Evolutionary conservation across 2,888 invertebrate species (phyloP).

Genomic region (Unio delphinus): DNA sequence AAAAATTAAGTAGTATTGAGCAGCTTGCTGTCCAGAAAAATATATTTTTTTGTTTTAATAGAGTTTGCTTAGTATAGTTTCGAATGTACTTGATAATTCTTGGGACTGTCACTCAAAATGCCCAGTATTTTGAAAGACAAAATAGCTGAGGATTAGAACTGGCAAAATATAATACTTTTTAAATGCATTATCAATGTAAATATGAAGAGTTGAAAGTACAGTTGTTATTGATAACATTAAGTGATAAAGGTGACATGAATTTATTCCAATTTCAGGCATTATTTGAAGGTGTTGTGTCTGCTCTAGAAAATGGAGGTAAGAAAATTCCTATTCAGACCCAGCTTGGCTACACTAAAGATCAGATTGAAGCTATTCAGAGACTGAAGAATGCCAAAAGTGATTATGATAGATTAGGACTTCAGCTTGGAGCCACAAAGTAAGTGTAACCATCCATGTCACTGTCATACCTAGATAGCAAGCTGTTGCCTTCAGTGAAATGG

Average conservation of each 20-base stretch:
- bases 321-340: slow-evolving; percentile 61
- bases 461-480: neutral
- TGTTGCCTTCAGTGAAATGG: too few species aligned
- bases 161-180: too few species aligned
- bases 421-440: slow-evolving; percentile 65
- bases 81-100: too few species aligned
- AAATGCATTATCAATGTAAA: too few species aligned
- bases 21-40: too few species aligned
- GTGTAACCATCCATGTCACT: slow-evolving; percentile 16
- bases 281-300: slow-evolving; percentile 67
- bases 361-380: slow-evolving; percentile 70
- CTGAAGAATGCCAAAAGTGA: slow-evolving; percentile 69
- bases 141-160: too few species aligned
- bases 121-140: too few species aligned
- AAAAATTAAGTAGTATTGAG: too few species aligned
- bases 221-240: neutral
- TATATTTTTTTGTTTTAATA: too few species aligned
- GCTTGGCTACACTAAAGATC: slow-evolving; percentile 70
- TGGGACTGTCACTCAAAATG: too few species aligned
- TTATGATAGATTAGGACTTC: slow-evolving; percentile 68
- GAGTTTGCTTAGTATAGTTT: too few species aligned
- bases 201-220: too few species aligned
- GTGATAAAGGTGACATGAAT: neutral
- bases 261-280: slow-evolving; percentile 50
- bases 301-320: slow-evolving; percentile 68